Evolutionary conservation across 2,113 vertebrate species (phyloP).

Genomic region (Micronisus gabar): DNA sequence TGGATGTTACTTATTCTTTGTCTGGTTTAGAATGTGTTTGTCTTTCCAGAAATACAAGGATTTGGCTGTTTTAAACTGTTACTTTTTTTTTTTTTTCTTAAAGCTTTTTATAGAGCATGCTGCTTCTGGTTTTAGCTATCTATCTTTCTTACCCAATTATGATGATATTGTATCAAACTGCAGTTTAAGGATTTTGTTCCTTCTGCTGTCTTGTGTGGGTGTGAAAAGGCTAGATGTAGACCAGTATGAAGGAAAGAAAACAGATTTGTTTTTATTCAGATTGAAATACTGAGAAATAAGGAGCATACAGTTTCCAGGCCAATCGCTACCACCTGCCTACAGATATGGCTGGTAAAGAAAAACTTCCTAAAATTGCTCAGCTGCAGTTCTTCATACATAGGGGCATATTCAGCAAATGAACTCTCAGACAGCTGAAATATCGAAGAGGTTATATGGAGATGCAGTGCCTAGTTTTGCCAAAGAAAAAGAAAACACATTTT

Average conservation of each 20-base stretch:
- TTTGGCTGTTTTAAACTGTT: not conserved
- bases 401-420: not conserved
- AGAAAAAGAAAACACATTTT: not conserved
- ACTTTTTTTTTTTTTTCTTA: not conserved
- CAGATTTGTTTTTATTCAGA: not conserved
- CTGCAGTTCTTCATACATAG: not conserved
- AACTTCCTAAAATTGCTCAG: not conserved
- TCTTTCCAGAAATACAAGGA: not conserved
- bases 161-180: not conserved
- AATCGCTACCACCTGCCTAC: not conserved
- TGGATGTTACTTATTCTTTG: not conserved
- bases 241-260: not conserved
- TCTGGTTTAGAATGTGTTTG: not conserved
- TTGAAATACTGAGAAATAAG: not conserved
- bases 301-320: not conserved
- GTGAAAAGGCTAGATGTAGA: not conserved
- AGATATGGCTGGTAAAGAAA: not conserved
- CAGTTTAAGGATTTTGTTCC: not conserved
- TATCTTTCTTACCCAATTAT: not conserved
- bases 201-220: not conserved
- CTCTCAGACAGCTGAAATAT: not conserved
- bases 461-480: not conserved
- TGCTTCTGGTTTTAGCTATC: not conserved
- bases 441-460: not conserved
- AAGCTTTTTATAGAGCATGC: not conserved